Evolutionary conservation across 2,113 vertebrate species (phyloP).

Genomic region (Mastomys natalensis): DNA sequence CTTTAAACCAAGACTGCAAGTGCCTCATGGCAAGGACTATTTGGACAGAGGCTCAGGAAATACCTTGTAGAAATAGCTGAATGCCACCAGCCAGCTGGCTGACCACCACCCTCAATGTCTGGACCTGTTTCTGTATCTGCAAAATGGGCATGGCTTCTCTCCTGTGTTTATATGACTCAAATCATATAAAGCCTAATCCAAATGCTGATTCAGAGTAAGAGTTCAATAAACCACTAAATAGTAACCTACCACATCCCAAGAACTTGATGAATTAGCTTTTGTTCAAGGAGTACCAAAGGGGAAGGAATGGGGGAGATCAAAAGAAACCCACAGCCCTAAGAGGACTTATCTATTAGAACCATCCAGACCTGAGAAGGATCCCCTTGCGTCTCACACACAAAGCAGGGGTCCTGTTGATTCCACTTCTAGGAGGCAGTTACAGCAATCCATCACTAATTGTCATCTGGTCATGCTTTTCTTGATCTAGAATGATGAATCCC

Average conservation of each 20-base stretch:
- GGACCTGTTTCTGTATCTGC: slow-evolving; percentile 10
- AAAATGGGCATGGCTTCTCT: not conserved
- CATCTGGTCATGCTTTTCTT: slow-evolving; percentile 8
- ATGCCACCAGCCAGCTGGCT: not conserved
- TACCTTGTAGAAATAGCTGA: not conserved
- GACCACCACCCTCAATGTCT: not conserved
- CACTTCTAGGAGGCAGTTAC: not conserved
- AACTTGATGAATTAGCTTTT: slow-evolving; percentile 16
- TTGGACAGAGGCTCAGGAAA: not conserved
- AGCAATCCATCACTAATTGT: slow-evolving; percentile 29
- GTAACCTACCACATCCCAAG: not conserved
- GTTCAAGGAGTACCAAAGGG: not conserved
- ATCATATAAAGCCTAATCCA: not conserved
- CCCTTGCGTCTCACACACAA: not conserved
- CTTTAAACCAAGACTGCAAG: not conserved
- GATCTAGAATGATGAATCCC: not conserved
- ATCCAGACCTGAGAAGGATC: not conserved
- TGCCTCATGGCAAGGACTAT: not conserved
- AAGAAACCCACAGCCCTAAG: slow-evolving; percentile 20
- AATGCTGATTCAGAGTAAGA: not conserved
- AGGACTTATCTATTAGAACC: slow-evolving; percentile 47
- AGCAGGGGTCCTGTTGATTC: not conserved
- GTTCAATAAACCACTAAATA: not conserved
- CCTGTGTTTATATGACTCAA: not conserved
- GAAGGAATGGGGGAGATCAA: not conserved